Evolutionary conservation across 2,113 vertebrate genomes (phyloP), one percentile per base, ranked within the genome.

Genomic region (Numenius arquata): DNA sequence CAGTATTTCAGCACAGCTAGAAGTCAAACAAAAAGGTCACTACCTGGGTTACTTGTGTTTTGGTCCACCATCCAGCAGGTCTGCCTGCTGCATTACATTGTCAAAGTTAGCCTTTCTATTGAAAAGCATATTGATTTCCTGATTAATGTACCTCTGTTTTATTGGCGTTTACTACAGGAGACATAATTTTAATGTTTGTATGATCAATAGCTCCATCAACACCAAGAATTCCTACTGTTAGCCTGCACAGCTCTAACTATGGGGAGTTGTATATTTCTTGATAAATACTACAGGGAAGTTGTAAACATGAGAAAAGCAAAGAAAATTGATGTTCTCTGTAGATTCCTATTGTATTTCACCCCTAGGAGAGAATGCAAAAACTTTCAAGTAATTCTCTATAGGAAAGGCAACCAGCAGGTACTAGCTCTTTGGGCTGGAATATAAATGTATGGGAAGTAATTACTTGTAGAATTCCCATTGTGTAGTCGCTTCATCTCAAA

Each of bases 181-280:
- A 98, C 98, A 99, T 98, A 95, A 99, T 99, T 99, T 99, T 99
- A 99, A 99, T 98, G 98, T 98, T 98, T 98, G 95, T 97, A 76
- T 98, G 98, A 99, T 99, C 99, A 98, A 99, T 99, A 98, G 94
- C 96, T 98, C 97, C 98, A 98, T 99, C 98, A 98, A 97, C 97
- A 96, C 91, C 88, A 93, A 97, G 97, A 98, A 98, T 98, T 98
- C 98, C 98, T 95, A 96, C 98, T 96, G 98, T 97, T 98, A 98
- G 97, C 89, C 97, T 88, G 94, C 97, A 84, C 97, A 95, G 89
- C 83, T 97, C 34, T 95, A 95, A 92, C 95, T 94, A 90, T 52
- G 91, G 67, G 81, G 75, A 97, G 94, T 92, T 95, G 90, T 87
- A 59, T 96, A 94, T 96, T 97, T 97, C 85, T 90, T 97, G 75